Evolutionary conservation across 2,113 vertebrate genomes (phyloP), one percentile per base, ranked within the genome.

Genomic region (Bungarus multicinctus): DNA sequence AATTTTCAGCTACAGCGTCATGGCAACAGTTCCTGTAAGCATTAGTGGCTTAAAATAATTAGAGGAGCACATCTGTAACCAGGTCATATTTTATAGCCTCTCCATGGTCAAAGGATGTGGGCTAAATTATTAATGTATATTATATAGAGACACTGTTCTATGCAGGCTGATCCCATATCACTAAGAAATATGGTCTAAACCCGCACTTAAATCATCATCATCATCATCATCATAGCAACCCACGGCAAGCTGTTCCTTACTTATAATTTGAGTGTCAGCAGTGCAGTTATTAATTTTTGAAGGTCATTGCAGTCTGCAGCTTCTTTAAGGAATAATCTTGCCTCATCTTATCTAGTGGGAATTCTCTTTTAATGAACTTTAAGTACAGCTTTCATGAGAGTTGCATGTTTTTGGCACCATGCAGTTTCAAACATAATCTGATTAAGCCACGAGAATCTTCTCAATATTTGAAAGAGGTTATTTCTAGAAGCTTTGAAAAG

Each of bases 401-500:
- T 90, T 94, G 88, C 74, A 47, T 58, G 1, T 64, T 96, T 81
- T 93, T 94, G 87, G 74, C 85, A 53, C 39, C 2, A 81, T 94
- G 90, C 93, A 95, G 87, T 58, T 93, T 20, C 86, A 94, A 0
- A 0, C 90, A 53, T 95, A 89, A 94, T 27, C 50, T 94, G 55
- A 94, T 93, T 47, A n/a, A 90, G 23, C 85, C 81, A 57, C 89
- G 94, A 87, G 88, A 39, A 95, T 93, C 95, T 94, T 25, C 52
- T 92, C 93, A 92, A 88, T 89, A 12, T 16, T 95, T 95, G 50
- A 85, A 90, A 95, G 89, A 92, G n/a, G 92, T 95, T 43, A 43
- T 88, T 92, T 87, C 92, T 54, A 89, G 50, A 92, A 93, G 81
- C 11, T 53, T 1, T 30, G 22, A 39, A 92, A 88, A 88, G 89